Evolutionary conservation across 2,888 invertebrate species (phyloP), one percentile per base, ranked within the genome.

Genomic region (Trachelus tabidus): DNA sequence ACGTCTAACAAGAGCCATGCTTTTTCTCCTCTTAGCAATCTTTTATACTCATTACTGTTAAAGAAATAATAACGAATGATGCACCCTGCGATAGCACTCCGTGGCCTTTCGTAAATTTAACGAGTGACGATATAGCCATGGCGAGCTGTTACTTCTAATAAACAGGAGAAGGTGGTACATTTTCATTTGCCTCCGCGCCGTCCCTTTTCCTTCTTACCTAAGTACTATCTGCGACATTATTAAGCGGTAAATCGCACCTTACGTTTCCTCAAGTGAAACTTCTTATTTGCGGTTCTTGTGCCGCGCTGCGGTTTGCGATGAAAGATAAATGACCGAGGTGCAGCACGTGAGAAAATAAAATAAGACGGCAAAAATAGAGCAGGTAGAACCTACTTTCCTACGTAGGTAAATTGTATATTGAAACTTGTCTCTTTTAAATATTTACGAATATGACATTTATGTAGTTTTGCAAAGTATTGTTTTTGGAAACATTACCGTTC

Each of bases 121-220:
- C 35, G 79, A 79, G 78, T 77, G 79, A 75, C 76, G 73, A 75
- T 82, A 11, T 77, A 79, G 68, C 75, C 76, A 73, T 75, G 75
- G 40, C 68, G 77, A 78, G 80, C 83, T 81, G 82, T 85, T 83
- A 85, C 80, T 87, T 83, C 84, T 85, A 86, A 87, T 87, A 81
- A 83, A n/a, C 75, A 33, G 75, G 77, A 75, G 78, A 79, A 77
- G 79, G 78, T 81, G 81, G 82, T 87, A 83, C 76, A 81, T 87
- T 85, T 84, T 83, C 83, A 84, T 84, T 82, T 80, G 80, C 82
- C 82, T 79, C 73, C 75, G 33, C 37, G 69, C 74, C 79, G 15
- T 69, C 68, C 80, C 75, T 68, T 75, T 77, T 78, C 69, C 77
- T 40, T 23, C 56, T 23, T 40, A 76, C 56, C 75, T 37, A 35